These are phyloP conservation scores for Anguilla anguilla DNA, from an alignment of 2,797 vertebrate genomes.

Conservation along the genomic window DNA sequence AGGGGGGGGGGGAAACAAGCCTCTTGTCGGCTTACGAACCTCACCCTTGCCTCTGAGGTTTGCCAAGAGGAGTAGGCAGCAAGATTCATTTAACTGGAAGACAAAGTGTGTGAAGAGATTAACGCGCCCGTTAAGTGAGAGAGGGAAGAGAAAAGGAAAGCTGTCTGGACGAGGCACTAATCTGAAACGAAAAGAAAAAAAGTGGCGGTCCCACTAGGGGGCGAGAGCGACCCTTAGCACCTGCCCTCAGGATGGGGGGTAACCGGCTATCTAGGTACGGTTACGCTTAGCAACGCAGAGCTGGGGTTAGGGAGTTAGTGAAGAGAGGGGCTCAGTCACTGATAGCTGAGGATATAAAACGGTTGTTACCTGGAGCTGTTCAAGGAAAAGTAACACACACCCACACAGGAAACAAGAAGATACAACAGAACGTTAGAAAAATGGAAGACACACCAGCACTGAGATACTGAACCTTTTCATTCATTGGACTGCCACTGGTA, in stretches of 20 bases:
- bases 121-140: conserved; percentile 69
- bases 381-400: conserved; percentile 76
- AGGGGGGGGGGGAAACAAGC: background rate
- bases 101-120: conserved; percentile 65
- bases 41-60: conserved; percentile 16
- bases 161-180: conserved; percentile 77
- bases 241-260: conserved; percentile 76
- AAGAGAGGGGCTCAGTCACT: conserved; percentile 75
- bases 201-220: conserved; percentile 69
- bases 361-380: conserved; percentile 89
- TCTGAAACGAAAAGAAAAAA: background rate
- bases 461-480: conserved; percentile 83
- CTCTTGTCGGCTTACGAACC: background rate
- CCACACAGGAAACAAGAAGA: conserved; percentile 40
- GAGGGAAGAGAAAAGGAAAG: conserved; percentile 66
- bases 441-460: conserved; percentile 75
- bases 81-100: background rate
- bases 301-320: conserved; percentile 82
- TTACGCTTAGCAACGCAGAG: conserved; percentile 82
- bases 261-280: conserved; percentile 76
- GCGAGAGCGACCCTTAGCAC: conserved; percentile 69
- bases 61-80: conserved; percentile 35
- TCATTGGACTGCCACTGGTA: conserved; percentile 29
- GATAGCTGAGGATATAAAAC: conserved; percentile 81
- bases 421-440: background rate